phyloP scores from a whole-genome alignment of 2,888 invertebrate genomes.

The Girardia tigrina region DNA sequence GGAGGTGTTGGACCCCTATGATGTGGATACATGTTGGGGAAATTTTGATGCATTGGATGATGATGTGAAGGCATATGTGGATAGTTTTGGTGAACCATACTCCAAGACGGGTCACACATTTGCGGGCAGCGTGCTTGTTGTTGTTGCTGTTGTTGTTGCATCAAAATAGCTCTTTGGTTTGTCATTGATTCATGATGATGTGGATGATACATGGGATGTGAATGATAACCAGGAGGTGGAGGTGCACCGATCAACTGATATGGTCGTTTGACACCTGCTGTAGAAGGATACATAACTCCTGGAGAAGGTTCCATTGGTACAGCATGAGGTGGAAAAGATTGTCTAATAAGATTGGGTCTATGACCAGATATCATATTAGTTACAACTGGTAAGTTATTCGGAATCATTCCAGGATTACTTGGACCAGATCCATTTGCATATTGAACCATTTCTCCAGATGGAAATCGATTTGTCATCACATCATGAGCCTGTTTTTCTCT shows the following conservation, averaged over 20 bases:
- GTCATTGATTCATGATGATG: background rate
- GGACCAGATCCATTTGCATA: slow-evolving; percentile 8
- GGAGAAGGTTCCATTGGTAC: slow-evolving; percentile 5
- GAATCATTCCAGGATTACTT: background rate
- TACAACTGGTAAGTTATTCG: background rate
- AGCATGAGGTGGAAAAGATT: background rate
- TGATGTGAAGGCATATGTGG: slow-evolving; percentile 18
- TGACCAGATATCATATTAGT: background rate
- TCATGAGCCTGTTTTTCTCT: slow-evolving; percentile 12
- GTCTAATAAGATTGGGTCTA: background rate
- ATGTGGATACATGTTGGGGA: background rate
- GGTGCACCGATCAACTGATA: slow-evolving; percentile 1
- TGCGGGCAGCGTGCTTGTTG: slow-evolving; percentile 1
- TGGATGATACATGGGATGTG: background rate
- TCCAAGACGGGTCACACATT: slow-evolving; percentile 12
- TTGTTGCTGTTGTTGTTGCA: slow-evolving; percentile 19
- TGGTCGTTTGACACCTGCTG: slow-evolving; percentile 1
- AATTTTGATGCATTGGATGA: slow-evolving; percentile 19
- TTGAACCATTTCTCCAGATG: background rate
- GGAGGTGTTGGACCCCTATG: background rate
- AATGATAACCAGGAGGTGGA: slow-evolving; percentile 18
- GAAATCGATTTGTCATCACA: slow-evolving; percentile 6
- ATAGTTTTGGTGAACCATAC: background rate
- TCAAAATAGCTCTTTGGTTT: slow-evolving; percentile 12
- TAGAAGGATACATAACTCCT: slow-evolving; percentile 11